Evolutionary conservation across 1,140 invertebrate genomes (phyloP).

Genomic region (Reticulitermes speratus): DNA sequence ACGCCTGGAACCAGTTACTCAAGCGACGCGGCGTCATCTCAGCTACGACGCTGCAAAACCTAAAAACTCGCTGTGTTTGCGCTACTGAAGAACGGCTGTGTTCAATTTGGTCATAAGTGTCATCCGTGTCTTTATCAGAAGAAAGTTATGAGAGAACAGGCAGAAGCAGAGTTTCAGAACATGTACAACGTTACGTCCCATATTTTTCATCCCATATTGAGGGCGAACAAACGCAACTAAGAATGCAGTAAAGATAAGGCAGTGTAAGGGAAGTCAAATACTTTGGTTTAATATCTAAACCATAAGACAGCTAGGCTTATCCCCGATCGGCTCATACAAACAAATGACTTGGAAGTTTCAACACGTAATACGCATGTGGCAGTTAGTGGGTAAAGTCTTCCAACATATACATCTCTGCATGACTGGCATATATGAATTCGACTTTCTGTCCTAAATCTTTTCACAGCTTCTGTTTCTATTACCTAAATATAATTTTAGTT

Average conservation of each 20-base stretch:
- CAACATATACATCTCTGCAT: no score
- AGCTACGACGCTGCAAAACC: no score
- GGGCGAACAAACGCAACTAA: not conserved
- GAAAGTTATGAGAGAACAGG: not conserved
- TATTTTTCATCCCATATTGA: not conserved
- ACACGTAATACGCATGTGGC: not conserved
- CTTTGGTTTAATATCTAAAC: not conserved
- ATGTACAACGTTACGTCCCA: not conserved
- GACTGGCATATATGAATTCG: no score
- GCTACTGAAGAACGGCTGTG: no score
- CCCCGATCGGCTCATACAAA: not conserved
- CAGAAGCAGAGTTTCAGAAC: not conserved
- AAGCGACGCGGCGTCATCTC: no score
- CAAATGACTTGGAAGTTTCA: not conserved
- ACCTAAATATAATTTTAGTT: no score
- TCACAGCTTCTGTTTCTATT: no score
- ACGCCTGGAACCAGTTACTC: no score
- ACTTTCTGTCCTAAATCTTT: no score
- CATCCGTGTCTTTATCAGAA: not conserved
- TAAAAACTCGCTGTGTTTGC: no score
- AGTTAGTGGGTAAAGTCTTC: no score
- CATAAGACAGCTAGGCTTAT: not conserved
- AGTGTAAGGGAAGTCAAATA: not conserved
- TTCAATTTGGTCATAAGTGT: not conserved
- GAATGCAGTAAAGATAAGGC: not conserved